Conservation (phyloP, 2,888 invertebrate genomes). For the Smittia sp. region DNA sequence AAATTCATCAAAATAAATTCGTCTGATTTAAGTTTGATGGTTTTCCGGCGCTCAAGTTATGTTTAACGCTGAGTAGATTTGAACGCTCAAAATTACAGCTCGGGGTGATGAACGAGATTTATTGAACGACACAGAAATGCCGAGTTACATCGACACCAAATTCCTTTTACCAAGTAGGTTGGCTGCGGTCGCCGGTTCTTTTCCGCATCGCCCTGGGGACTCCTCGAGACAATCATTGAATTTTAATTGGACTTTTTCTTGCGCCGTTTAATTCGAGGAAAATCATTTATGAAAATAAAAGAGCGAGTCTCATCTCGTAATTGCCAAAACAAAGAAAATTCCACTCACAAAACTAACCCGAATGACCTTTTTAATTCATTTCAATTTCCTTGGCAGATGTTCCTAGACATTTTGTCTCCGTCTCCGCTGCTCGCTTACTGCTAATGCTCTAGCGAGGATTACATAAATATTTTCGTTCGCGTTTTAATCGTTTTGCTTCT, state of each 20-base stretch:
- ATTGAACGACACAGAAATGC: not conserved
- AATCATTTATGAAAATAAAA: constrained; percentile 5
- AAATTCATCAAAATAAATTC: constrained; percentile 20
- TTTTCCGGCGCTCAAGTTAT: not conserved
- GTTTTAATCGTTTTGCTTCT: constrained; percentile 18
- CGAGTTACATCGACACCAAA: not conserved
- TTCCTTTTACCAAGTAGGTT: not conserved
- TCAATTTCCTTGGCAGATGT: constrained; percentile 40
- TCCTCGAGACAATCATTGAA: not conserved
- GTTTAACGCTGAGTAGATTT: constrained; percentile 3
- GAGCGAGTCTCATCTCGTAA: not conserved
- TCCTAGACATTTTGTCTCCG: constrained; percentile 35
- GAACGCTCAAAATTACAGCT: not conserved
- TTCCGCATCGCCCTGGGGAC: not conserved
- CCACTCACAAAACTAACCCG: constrained; percentile 16
- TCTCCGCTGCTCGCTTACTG: not conserved
- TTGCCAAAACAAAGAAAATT: constrained; percentile 7
- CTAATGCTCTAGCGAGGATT: not conserved
- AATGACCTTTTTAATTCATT: constrained; percentile 38
- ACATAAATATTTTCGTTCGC: constrained; percentile 21
- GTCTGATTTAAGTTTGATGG: constrained; percentile 15
- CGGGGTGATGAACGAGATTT: not conserved
- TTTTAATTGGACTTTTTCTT: constrained; percentile 11
- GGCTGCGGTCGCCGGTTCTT: not conserved
- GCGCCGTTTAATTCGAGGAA: not conserved